Conservation (phyloP, 2,888 invertebrate genomes). For the Scrobipalpa costella region DNA sequence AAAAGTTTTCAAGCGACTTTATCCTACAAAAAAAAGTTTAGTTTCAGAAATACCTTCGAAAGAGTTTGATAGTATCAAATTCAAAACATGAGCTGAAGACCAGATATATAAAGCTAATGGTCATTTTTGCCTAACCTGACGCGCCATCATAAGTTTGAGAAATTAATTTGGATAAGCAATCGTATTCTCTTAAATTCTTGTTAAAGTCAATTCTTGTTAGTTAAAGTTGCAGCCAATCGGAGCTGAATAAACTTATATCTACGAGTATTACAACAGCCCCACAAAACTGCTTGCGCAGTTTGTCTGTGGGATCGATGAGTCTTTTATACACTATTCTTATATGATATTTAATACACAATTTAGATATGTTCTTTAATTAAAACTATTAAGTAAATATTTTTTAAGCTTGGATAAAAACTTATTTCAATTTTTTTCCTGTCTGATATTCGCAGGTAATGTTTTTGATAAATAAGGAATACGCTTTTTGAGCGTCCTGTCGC, state of each 20-base stretch:
- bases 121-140: neutral
- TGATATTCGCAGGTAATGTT: too few species aligned
- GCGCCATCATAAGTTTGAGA: constrained; percentile 1
- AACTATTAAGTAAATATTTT: too few species aligned
- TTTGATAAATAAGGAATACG: too few species aligned
- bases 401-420: too few species aligned
- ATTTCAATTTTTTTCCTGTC: too few species aligned
- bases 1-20: neutral
- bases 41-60: neutral
- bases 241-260: neutral
- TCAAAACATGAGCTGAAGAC: neutral
- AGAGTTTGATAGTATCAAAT: neutral
- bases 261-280: too few species aligned
- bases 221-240: neutral
- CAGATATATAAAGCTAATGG: neutral
- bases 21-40: neutral
- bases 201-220: neutral
- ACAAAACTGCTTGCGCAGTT: too few species aligned
- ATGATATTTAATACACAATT: too few species aligned
- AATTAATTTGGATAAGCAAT: neutral
- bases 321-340: too few species aligned
- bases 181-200: neutral
- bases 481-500: too few species aligned
- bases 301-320: too few species aligned
- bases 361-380: too few species aligned